Conservation (phyloP, 1,140 invertebrate species). For the Paracyclopina nana region DNA sequence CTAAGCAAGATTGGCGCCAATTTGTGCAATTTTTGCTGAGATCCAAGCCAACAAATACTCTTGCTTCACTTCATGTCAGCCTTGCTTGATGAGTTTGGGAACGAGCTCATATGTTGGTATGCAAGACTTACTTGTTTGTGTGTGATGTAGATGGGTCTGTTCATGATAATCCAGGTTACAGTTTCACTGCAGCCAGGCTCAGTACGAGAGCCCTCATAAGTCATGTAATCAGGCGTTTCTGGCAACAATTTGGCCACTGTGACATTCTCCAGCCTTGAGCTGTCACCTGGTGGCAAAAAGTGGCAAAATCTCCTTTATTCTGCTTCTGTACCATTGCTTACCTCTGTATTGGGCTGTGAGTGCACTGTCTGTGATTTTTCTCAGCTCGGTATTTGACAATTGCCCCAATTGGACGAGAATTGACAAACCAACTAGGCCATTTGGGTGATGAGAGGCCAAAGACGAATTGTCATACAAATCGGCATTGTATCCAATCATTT, state of each 20-base stretch:
- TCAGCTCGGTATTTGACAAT: constrained; percentile 56
- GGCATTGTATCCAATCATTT: constrained; percentile 82
- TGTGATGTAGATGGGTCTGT: constrained; percentile 30
- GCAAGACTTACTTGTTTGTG: constrained; percentile 10
- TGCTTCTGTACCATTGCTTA: no score
- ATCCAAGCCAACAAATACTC: no score
- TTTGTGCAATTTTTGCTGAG: background rate
- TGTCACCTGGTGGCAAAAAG: no score
- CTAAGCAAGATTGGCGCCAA: background rate
- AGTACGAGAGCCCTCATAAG: constrained; percentile 90
- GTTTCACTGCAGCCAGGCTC: constrained; percentile 64
- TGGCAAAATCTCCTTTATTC: no score
- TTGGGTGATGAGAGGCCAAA: constrained; percentile 28
- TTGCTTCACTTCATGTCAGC: no score
- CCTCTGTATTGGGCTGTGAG: constrained; percentile 17
- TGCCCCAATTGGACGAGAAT: constrained; percentile 27
- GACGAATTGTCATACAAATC: constrained; percentile 92
- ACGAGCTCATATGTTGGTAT: background rate
- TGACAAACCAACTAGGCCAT: constrained; percentile 11
- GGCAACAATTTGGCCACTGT: no score
- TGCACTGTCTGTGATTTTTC: background rate
- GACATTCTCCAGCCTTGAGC: no score
- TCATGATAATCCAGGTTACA: constrained; percentile 32
- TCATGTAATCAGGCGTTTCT: constrained; percentile 70
- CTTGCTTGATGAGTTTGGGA: background rate